Base-by-base conservation (phyloP, 2,113 vertebrate genomes). In the Arizona elegans region DNA sequence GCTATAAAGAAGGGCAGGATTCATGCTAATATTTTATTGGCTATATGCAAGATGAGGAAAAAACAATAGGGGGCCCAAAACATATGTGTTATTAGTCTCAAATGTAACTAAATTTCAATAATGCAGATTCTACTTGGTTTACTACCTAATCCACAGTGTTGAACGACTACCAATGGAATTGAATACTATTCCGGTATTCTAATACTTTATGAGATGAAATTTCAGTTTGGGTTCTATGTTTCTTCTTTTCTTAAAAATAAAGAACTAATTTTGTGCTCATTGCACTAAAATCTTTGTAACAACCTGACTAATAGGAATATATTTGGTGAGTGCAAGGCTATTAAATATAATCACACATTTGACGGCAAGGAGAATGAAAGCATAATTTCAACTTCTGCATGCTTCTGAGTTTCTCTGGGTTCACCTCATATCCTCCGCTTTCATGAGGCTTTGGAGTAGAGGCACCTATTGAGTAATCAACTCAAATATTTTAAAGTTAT, bases 71-170 rank as follows among this genome's bases (percentile, higher is more conserved):
- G n/a, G 29, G 0, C 87, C 87, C 52, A n/a, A 23, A 55, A 55
- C 54, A 89, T 56, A 59, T 59, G 33, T 43, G 26, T 75, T 53
- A 75, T 54, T 15, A 65, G 52, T 92, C 53, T 53, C 62, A 96
- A 94, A 96, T 97, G 96, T 97, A 97, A 97, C 97, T 97, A 96
- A 81, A 96, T 96, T 96, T 97, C 96, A 94, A 92, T 97, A 96
- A 97, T 96, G 96, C 95, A 96, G 93, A 94, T 95, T 96, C 96
- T 93, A 95, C 94, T 95, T 96, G 95, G 96, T 96, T 97, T 96
- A 93, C 59, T 97, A 97, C 95, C 95, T 95, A 91, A 95, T 94
- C 95, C 95, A 95, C 55, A 56, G 88, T 92, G 2, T 94, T 96
- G 96, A 96, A 96, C 92, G 95, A 96, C 97, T 97, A 96, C 94